Evolutionary conservation across 1,140 invertebrate genomes (phyloP), one percentile per base, ranked within the genome.

Genomic region (Leptinotarsa lineolata): DNA sequence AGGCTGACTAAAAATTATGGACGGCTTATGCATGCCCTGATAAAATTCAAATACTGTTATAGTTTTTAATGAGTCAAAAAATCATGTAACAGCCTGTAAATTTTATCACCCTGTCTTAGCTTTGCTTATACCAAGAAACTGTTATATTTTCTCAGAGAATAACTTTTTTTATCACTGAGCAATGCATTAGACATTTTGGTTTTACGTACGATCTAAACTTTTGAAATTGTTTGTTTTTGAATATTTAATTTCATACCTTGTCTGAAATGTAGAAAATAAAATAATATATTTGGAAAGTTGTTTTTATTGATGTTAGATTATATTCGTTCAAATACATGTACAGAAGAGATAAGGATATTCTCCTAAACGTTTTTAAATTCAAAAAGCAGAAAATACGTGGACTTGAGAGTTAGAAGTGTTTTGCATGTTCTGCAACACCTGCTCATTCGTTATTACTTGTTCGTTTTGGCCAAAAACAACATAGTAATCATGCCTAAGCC

Each of bases 241-340:
- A 20, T 20, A 45, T 68, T 24, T 54, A 68, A 68, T 68, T 68
- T 68, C 45, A 54, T 68, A 68, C 46, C 18, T 68, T 46, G 45
- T 68, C 22, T 68, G 44, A 68, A 68, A 68, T 39, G 18, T 22
- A 39, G 44, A 46, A 48, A 68, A 45, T 30, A 65, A 65, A 65
- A 30, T 18, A 68, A 39, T 68, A 68, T 68, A 68, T 68, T 68
- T 68, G 67, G 45, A 18, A 18, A 68, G 20, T 45, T 11, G 45
- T 48, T 20, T 68, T 68, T 4, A n/a, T 18, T 68, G 4, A 44
- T 22, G 45, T 15, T 1, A 3, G n/a, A 4, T 18, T 16, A 15
- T 18, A 54, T n/a, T 54, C 6, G 13, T 54, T 54, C 48, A 54
- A n/a, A 18, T 54, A 8, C 15, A 16, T 54, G 16, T 5, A 4